phyloP scores from a whole-genome alignment of 2,113 vertebrate genomes.

The Gadus macrocephalus region DNA sequence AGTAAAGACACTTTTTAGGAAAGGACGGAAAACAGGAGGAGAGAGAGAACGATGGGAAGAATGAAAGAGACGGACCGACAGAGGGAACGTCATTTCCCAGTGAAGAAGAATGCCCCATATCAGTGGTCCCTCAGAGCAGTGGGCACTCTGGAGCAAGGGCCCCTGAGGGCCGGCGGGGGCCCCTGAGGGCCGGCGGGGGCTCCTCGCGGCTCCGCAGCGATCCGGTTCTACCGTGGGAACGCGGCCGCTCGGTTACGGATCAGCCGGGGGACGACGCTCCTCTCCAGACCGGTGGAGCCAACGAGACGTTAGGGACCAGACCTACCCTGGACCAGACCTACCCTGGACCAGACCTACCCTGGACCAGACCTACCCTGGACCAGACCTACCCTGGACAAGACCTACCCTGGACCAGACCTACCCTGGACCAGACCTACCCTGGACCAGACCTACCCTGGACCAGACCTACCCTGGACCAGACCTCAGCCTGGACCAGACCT shows the following conservation, averaged over 20 bases:
- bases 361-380: no score
- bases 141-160: background rate
- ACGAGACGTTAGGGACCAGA: conserved; percentile 40
- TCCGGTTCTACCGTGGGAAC: conserved; percentile 49
- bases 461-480: no score
- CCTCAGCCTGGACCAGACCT: no score
- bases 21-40: background rate
- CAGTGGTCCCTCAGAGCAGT: conserved; percentile 8
- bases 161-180: conserved; percentile 43
- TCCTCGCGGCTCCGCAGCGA: conserved; percentile 33
- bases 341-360: conserved; percentile 22
- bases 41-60: background rate
- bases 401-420: no score
- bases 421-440: no score
- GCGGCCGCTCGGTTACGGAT: conserved; percentile 49
- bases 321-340: conserved; percentile 10
- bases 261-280: conserved; percentile 53
- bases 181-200: conserved; percentile 44
- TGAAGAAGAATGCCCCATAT: conserved; percentile 1
- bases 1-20: background rate
- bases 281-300: conserved; percentile 35
- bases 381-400: no score
- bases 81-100: background rate
- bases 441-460: no score
- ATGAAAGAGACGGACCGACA: no score